phyloP scores from a whole-genome alignment of 1,140 invertebrate species.

The Chironomus striatipennis region DNA sequence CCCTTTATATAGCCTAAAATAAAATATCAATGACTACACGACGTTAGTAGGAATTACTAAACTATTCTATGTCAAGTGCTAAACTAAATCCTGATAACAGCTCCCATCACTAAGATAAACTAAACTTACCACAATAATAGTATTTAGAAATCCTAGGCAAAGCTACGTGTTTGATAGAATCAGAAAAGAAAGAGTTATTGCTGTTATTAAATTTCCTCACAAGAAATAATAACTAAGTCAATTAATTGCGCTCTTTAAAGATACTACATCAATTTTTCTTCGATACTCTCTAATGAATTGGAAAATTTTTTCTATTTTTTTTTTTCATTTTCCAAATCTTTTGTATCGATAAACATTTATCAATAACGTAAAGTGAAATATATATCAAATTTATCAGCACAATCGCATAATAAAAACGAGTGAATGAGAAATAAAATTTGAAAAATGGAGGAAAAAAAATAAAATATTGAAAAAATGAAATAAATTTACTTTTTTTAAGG shows the following conservation, averaged over 20 bases:
- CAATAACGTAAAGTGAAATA: not conserved
- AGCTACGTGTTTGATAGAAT: constrained; percentile 37
- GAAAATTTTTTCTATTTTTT: not conserved
- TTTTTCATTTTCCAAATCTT: not conserved
- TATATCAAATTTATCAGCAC: constrained; percentile 7
- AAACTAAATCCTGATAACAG: not conserved
- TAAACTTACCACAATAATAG: constrained; percentile 56
- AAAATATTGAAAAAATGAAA: not conserved
- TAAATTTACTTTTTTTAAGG: too few species aligned
- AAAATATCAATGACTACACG: constrained; percentile 38
- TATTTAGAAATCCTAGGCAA: constrained; percentile 54
- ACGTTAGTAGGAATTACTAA: not conserved
- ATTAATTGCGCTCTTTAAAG: constrained; percentile 27
- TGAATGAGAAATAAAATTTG: not conserved
- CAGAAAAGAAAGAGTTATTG: constrained; percentile 26
- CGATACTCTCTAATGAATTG: not conserved
- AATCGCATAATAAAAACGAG: not conserved
- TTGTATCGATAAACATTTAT: not conserved
- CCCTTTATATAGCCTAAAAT: too few species aligned
- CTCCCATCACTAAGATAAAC: not conserved
- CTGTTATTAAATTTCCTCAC: not conserved
- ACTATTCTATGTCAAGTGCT: not conserved
- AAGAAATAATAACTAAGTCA: constrained; percentile 28
- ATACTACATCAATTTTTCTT: constrained; percentile 28
- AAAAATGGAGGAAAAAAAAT: not conserved